A percentile compares a stretch with the other conserved stretches of the same genome.
Evolutionary conservation across 2,888 invertebrate species (phyloP).

Genomic region (Saturnia pavonia): DNA sequence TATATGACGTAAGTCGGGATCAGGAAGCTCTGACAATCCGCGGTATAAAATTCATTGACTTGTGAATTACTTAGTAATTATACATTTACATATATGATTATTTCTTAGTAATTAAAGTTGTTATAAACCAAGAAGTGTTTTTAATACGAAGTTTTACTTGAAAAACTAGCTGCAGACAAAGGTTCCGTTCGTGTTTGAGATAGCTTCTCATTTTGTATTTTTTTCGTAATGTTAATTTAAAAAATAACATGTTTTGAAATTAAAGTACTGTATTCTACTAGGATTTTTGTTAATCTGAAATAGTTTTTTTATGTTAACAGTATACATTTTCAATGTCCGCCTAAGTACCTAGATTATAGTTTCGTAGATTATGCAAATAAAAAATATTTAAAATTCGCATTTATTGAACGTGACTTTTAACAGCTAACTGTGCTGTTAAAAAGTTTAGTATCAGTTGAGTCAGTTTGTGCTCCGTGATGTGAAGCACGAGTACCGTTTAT

Average conservation of each 20-base stretch:
- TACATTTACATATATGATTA: background rate
- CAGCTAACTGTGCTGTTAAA: too few relatives aligned
- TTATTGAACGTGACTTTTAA: background rate
- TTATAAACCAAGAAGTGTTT: background rate
- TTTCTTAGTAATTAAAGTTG: background rate
- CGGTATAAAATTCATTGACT: constrained; percentile 13
- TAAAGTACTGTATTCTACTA: too few relatives aligned
- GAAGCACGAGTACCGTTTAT: background rate
- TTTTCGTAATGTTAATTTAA: too few relatives aligned
- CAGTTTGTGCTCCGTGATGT: background rate
- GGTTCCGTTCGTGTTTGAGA: too few relatives aligned
- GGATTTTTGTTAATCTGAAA: too few relatives aligned
- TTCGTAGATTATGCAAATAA: too few relatives aligned
- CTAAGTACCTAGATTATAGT: too few relatives aligned
- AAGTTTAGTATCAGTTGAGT: background rate
- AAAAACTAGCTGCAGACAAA: too few relatives aligned
- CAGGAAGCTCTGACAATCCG: constrained; percentile 21
- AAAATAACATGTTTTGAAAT: too few relatives aligned
- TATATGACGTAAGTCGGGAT: constrained; percentile 21
- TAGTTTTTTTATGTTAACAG: too few relatives aligned
- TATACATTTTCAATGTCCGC: too few relatives aligned
- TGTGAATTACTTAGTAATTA: constrained; percentile 11
- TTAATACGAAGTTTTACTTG: background rate
- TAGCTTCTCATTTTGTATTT: too few relatives aligned
- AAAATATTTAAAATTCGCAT: background rate